These are phyloP conservation scores for Arrhopalites spinosus DNA, from an alignment of 2,888 invertebrate genomes.

Conservation along the genomic window DNA sequence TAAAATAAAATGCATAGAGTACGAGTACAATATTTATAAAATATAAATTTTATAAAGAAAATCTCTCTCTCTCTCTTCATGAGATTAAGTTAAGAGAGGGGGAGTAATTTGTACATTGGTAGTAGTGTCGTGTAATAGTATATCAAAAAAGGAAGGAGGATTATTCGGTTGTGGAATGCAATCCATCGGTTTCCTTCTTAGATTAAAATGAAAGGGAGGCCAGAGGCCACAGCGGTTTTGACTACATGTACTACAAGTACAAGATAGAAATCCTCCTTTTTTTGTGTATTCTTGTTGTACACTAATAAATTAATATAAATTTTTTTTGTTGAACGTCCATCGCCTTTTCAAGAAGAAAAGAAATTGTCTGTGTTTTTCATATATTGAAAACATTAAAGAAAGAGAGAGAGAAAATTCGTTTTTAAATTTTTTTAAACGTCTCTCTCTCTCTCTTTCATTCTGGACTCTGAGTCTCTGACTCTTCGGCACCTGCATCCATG, in stretches of 20 bases:
- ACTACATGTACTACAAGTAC: background rate
- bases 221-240: background rate
- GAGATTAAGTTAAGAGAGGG: too few relatives aligned
- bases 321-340: background rate
- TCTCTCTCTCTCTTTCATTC: background rate
- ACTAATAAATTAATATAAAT: conserved; percentile 21
- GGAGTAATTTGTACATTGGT: background rate
- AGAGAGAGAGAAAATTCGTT: background rate
- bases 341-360: background rate
- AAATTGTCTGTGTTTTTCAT: background rate
- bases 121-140: background rate
- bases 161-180: background rate
- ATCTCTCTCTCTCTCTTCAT: conserved; percentile 10
- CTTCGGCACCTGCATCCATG: background rate
- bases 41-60: background rate
- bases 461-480: background rate
- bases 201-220: too few relatives aligned
- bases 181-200: too few relatives aligned
- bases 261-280: background rate
- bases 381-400: background rate
- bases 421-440: background rate
- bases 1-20: too few relatives aligned
- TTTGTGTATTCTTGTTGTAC: background rate
- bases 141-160: background rate
- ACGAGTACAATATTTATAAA: too few relatives aligned